phyloP scores from a whole-genome alignment of 2,113 vertebrate genomes.

The Elephantulus edwardii region DNA sequence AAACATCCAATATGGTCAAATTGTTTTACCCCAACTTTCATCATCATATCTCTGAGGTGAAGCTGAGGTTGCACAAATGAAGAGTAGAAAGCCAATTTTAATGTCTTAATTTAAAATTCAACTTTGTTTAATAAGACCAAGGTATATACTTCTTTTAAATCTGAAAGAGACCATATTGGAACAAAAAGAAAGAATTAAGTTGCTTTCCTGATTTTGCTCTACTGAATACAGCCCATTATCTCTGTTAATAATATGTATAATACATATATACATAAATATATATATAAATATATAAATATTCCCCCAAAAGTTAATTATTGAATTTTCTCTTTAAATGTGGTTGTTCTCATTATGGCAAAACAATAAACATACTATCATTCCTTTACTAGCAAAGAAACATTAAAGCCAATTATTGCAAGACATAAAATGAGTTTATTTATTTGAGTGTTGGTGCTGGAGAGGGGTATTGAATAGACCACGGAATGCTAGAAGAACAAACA shows the following conservation, averaged over 20 bases:
- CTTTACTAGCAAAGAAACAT: conserved; percentile 80
- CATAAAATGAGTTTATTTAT: conserved; percentile 76
- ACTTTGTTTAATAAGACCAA: not conserved
- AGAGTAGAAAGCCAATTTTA: too few species aligned
- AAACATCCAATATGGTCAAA: too few species aligned
- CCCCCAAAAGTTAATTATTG: conserved; percentile 69
- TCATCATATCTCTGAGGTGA: too few species aligned
- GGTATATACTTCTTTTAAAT: not conserved
- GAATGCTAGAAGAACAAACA: too few species aligned
- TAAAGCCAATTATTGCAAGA: conserved; percentile 72
- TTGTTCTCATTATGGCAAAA: conserved; percentile 74
- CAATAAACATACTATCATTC: conserved; percentile 74
- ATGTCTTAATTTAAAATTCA: not conserved
- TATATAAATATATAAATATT: not conserved
- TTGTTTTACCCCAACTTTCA: too few species aligned
- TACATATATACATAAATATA: too few species aligned
- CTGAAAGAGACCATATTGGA: not conserved
- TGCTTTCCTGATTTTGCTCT: not conserved
- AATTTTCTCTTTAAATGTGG: conserved; percentile 80
- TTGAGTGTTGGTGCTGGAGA: too few species aligned
- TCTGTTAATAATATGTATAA: not conserved
- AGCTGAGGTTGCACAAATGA: too few species aligned
- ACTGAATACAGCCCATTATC: not conserved
- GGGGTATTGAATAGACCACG: too few species aligned
- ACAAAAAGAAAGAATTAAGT: not conserved